These are phyloP conservation scores for Reticulitermes speratus DNA, from an alignment of 1,140 invertebrate species.

Conservation along the genomic window DNA sequence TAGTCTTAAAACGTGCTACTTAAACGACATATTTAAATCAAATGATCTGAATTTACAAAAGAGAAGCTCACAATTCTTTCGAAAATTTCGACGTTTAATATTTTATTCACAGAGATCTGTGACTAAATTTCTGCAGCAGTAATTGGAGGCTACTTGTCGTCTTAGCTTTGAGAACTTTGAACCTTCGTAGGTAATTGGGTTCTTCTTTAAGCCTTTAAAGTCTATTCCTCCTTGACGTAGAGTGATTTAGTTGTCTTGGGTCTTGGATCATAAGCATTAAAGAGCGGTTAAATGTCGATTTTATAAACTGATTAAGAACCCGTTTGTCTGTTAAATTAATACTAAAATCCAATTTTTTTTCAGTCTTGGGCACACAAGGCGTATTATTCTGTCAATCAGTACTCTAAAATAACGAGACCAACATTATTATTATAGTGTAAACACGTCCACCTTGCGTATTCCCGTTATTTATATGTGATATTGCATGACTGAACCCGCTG, in stretches of 20 bases:
- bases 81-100: too few species aligned
- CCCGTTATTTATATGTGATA: conserved; percentile 1
- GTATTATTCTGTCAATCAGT: neutral
- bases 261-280: neutral
- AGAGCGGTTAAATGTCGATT: neutral
- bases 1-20: too few species aligned
- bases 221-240: neutral
- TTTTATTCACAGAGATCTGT: too few species aligned
- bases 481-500: neutral
- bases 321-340: neutral
- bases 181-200: neutral
- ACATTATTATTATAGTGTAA: too few species aligned
- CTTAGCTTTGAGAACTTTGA: neutral
- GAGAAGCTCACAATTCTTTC: too few species aligned
- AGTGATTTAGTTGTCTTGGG: neutral
- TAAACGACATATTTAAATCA: too few species aligned
- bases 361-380: neutral
- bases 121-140: neutral
- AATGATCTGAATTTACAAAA: too few species aligned
- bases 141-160: neutral
- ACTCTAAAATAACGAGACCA: too few species aligned
- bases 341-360: neutral
- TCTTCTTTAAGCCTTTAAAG: neutral
- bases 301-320: neutral
- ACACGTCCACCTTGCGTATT: too few species aligned